These are phyloP conservation scores for Magallana nippona DNA, from an alignment of 2,888 invertebrate genomes.

Conservation along the genomic window DNA sequence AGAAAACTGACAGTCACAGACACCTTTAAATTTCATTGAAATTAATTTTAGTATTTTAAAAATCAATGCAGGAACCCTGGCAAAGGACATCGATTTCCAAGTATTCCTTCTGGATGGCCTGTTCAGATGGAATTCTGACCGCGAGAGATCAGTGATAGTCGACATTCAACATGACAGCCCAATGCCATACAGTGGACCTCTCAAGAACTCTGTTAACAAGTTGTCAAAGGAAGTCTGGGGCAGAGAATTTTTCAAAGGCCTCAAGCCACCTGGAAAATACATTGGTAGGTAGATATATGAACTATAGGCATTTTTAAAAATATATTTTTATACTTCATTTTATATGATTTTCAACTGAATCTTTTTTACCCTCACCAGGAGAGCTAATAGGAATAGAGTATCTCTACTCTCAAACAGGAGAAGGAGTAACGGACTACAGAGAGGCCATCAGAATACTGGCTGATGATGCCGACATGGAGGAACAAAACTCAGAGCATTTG, in stretches of 20 bases:
- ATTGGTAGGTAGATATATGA: slow-evolving; percentile 49
- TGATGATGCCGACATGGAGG: slow-evolving; percentile 29
- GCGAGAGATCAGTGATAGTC: slow-evolving; percentile 39
- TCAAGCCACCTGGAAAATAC: slow-evolving; percentile 48
- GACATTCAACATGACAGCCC: slow-evolving; percentile 6
- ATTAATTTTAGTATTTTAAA: too few species aligned
- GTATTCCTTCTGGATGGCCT: slow-evolving; percentile 55
- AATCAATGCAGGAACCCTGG: slow-evolving; percentile 47
- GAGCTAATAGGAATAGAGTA: slow-evolving; percentile 60
- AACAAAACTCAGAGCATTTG: neutral
- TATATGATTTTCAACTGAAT: too few species aligned
- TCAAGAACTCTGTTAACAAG: too few species aligned
- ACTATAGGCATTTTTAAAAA: too few species aligned
- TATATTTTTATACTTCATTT: too few species aligned
- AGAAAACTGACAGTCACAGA: too few species aligned
- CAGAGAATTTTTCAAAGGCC: slow-evolving; percentile 37
- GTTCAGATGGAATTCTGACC: slow-evolving; percentile 54
- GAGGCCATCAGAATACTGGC: neutral
- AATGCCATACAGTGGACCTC: neutral
- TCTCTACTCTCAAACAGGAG: slow-evolving; percentile 52
- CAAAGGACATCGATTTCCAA: slow-evolving; percentile 52
- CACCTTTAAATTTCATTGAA: too few species aligned
- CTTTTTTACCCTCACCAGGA: slow-evolving; percentile 42
- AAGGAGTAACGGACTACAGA: slow-evolving; percentile 21
- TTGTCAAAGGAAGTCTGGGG: neutral